A percentile compares a stretch with the other conserved stretches of the same genome.
phyloP scores from a whole-genome alignment of 2,113 vertebrate species.

The Castor canadensis region DNA sequence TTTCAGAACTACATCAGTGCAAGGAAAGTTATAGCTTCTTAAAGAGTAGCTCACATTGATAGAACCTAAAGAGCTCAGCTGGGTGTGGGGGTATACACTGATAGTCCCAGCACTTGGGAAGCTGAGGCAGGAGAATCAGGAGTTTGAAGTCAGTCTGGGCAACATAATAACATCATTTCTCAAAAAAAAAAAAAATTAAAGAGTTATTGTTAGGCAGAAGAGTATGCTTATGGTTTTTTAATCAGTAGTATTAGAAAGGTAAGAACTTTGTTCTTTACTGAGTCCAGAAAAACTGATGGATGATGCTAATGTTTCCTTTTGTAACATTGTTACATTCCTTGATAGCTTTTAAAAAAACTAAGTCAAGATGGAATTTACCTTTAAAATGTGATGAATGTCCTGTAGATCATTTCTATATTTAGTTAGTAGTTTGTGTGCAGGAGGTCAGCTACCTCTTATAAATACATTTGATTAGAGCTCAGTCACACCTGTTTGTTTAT shows the following conservation, averaged over 20 bases:
- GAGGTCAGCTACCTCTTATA: neutral
- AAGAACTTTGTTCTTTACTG: neutral
- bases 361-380: constrained; percentile 11
- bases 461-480: neutral
- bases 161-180: too few species aligned
- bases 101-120: too few species aligned
- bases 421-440: neutral
- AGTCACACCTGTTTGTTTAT: neutral
- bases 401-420: neutral
- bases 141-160: too few species aligned
- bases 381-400: neutral
- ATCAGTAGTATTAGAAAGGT: neutral
- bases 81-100: too few species aligned
- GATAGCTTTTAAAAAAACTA: neutral
- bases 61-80: too few species aligned
- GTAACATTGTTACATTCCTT: neutral
- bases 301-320: neutral
- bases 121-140: too few species aligned
- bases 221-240: neutral
- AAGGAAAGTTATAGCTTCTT: constrained; percentile 23
- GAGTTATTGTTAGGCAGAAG: neutral
- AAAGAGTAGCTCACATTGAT: neutral
- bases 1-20: neutral
- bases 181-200: neutral
- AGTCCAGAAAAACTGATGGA: neutral